These are phyloP conservation scores for Oscheius sp. DNA, from an alignment of 2,888 invertebrate genomes.

Conservation along the genomic window DNA sequence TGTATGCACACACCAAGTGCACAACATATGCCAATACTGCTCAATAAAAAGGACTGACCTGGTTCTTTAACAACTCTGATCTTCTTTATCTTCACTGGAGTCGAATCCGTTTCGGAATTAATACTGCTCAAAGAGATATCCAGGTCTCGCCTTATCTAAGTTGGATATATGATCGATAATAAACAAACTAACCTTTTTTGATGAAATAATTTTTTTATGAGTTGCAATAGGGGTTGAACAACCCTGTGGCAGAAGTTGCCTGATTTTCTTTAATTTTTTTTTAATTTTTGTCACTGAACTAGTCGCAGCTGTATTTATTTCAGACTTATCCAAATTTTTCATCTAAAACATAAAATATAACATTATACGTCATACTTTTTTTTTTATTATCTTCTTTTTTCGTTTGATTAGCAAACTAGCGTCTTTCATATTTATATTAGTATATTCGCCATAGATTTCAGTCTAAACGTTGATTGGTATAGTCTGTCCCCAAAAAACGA, in stretches of 20 bases:
- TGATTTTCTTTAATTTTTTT: not conserved
- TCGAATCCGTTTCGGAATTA: not conserved
- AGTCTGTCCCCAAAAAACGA: no score
- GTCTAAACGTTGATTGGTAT: no score
- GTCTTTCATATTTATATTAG: no score
- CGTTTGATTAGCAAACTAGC: no score
- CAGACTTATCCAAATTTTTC: not conserved
- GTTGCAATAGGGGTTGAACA: conserved; percentile 1
- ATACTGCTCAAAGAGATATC: conserved; percentile 18
- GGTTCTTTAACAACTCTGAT: conserved; percentile 17
- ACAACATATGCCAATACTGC: not conserved
- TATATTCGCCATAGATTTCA: no score
- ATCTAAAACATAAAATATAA: no score
- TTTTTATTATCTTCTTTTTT: no score
- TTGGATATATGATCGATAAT: not conserved
- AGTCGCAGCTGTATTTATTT: not conserved
- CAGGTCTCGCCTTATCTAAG: conserved; percentile 1
- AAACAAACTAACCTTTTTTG: no score
- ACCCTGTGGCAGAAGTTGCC: not conserved
- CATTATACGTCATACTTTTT: no score
- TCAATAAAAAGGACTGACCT: no score
- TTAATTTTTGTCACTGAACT: not conserved
- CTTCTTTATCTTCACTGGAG: not conserved
- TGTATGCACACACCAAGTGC: conserved; percentile 2
- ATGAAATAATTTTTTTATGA: not conserved